A percentile compares a stretch with the other conserved stretches of the same genome.
Conservation (phyloP, 2,888 invertebrate genomes). For the Empis stercorea region DNA sequence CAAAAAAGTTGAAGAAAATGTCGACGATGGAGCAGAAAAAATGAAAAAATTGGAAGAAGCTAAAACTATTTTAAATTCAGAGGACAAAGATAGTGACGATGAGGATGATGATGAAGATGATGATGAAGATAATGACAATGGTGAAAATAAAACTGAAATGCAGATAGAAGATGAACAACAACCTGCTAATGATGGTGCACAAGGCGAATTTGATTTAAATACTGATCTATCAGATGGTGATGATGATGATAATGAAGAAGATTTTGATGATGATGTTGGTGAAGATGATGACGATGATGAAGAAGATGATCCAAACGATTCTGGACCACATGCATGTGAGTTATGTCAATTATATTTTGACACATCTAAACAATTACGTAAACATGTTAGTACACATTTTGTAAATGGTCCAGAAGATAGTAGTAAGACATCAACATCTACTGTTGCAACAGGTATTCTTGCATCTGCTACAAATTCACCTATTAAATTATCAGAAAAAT, state of each 20-base stretch:
- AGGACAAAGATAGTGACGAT: conserved; percentile 5
- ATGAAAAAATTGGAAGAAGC: conserved; percentile 12
- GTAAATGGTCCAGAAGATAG: conserved; percentile 26
- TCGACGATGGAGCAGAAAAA: conserved; percentile 10
- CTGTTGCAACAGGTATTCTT: background rate
- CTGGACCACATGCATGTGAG: conserved; percentile 26
- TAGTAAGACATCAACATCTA: background rate
- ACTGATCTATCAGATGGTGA: conserved; percentile 1
- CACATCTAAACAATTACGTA: conserved; percentile 31
- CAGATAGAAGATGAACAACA: background rate
- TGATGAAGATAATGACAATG: background rate
- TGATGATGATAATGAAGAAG: background rate
- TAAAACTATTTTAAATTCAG: conserved; percentile 7
- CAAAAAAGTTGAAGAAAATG: conserved; percentile 8
- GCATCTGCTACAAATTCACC: background rate
- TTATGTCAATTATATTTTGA: conserved; percentile 34
- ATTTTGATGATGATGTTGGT: conserved; percentile 14
- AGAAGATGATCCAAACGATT: conserved; percentile 13
- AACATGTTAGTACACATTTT: conserved; percentile 36
- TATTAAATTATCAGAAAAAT: background rate
- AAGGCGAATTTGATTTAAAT: background rate
- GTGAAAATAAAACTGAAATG: background rate
- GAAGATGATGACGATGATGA: conserved; percentile 13
- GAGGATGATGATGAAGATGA: background rate
- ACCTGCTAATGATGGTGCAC: background rate